Evolutionary conservation across 2,113 vertebrate species (phyloP).

Genomic region (Neomonachus schauinslandi): DNA sequence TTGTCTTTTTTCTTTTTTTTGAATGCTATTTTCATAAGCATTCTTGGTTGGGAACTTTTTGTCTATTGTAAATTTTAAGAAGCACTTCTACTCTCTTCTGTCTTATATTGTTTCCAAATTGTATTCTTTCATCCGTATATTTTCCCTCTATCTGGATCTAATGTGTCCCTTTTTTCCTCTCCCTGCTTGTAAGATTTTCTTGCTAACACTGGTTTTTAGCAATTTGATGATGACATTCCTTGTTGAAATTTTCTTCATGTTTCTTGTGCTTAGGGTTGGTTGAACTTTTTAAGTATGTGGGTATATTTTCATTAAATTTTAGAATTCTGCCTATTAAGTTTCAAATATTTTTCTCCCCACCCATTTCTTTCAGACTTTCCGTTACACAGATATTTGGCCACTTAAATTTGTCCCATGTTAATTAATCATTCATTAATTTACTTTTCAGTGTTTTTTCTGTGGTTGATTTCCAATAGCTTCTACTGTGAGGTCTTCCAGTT

Average conservation of each 20-base stretch:
- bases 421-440: neutral
- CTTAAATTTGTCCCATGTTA: neutral
- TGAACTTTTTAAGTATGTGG: neutral
- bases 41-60: neutral
- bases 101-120: neutral
- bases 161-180: neutral
- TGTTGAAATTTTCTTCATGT: neutral
- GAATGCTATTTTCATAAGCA: neutral
- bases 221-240: neutral
- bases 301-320: neutral
- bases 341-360: neutral
- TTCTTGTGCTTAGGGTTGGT: neutral
- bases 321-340: neutral
- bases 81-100: neutral
- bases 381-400: neutral
- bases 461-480: neutral
- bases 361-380: neutral
- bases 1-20: neutral
- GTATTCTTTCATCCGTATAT: neutral
- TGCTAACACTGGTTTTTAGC: neutral
- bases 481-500: neutral
- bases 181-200: neutral
- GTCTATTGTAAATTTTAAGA: neutral
- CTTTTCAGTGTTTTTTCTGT: neutral
- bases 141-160: neutral